Evolutionary conservation across 2,113 vertebrate genomes (phyloP).

Genomic region (Saguinus imperator): DNA sequence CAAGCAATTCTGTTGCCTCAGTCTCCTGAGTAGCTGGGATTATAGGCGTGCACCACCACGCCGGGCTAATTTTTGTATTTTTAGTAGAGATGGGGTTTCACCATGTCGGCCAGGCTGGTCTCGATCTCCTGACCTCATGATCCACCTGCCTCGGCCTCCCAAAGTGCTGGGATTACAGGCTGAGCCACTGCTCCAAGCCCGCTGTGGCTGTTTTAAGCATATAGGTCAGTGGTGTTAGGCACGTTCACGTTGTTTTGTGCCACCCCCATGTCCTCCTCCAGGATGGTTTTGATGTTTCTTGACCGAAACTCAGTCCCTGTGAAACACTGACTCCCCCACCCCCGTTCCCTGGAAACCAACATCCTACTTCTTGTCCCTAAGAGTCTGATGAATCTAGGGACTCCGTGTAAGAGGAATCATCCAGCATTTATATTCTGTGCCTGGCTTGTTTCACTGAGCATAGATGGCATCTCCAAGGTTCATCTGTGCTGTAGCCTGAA

Average conservation of each 20-base stretch:
- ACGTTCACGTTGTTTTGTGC: background rate
- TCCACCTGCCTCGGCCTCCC: too few species aligned
- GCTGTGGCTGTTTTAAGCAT: background rate
- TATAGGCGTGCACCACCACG: too few species aligned
- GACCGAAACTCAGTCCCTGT: background rate
- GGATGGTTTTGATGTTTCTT: background rate
- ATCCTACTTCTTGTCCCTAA: background rate
- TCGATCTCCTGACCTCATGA: too few species aligned
- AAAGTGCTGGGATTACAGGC: too few species aligned
- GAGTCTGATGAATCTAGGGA: background rate
- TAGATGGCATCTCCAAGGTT: background rate
- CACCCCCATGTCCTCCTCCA: background rate
- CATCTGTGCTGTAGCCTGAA: background rate
- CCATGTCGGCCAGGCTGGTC: too few species aligned
- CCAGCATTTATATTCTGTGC: background rate
- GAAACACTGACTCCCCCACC: background rate
- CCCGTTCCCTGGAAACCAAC: accelerated
- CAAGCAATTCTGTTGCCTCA: too few species aligned
- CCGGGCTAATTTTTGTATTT: too few species aligned
- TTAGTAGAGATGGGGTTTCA: too few species aligned
- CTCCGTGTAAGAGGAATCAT: background rate
- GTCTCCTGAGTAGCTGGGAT: too few species aligned
- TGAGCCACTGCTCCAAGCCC: too few species aligned
- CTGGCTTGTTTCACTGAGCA: background rate
- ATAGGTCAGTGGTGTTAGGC: background rate